Conservation (phyloP, 2,797 vertebrate species). For the Zonotrichia albicollis region DNA sequence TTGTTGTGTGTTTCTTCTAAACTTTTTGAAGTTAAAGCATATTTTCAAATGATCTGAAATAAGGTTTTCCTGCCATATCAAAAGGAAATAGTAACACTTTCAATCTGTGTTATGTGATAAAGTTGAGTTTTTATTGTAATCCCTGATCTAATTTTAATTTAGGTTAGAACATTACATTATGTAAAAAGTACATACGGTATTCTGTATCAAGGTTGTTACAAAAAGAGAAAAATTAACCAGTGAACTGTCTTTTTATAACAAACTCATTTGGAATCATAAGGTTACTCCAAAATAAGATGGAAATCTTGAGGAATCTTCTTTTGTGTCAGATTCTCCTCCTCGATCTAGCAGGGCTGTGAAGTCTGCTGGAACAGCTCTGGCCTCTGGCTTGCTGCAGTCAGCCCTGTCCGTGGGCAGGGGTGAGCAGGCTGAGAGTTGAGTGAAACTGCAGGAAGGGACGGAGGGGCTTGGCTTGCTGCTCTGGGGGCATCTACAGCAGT, state of each 20-base stretch:
- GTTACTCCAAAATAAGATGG: not conserved
- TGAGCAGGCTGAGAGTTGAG: not conserved
- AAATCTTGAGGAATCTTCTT: not conserved
- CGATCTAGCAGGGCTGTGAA: not conserved
- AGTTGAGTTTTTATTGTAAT: not conserved
- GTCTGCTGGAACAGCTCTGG: not conserved
- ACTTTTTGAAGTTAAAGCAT: not conserved
- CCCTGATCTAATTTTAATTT: not conserved
- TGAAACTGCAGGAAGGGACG: not conserved
- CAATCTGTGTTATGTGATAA: not conserved
- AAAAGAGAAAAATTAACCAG: not conserved
- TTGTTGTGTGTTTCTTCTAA: conserved; percentile 6
- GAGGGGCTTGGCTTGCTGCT: not conserved
- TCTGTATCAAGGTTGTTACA: not conserved
- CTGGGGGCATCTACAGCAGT: not conserved
- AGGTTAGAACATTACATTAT: not conserved
- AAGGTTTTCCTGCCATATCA: not conserved
- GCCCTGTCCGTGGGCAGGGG: not conserved
- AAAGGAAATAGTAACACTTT: not conserved
- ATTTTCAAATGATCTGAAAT: not conserved
- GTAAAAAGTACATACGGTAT: not conserved
- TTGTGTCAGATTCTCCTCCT: not conserved
- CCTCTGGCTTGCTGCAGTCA: not conserved
- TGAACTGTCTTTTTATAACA: not conserved
- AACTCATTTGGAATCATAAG: not conserved